A percentile compares a stretch with the other conserved stretches of the same genome.
Conservation (phyloP, 2,113 vertebrate species). For the Dicerorhinus sumatrensis region DNA sequence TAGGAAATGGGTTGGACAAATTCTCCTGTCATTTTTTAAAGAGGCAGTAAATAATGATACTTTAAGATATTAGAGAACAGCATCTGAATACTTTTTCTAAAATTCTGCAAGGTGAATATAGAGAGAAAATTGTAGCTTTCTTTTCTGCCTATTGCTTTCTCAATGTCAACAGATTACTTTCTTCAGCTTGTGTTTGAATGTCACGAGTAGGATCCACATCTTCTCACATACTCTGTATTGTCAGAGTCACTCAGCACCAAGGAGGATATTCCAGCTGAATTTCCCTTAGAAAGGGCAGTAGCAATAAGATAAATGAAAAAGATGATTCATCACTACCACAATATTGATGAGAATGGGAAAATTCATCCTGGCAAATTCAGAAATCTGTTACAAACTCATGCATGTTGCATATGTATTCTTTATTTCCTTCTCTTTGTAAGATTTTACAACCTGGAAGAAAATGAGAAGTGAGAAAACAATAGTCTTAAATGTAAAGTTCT, state of each 20-base stretch:
- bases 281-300: not conserved
- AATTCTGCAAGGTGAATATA: slow-evolving; percentile 30
- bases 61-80: slow-evolving; percentile 50
- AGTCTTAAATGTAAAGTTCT: slow-evolving; percentile 27
- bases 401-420: not conserved
- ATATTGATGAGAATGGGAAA: slow-evolving; percentile 34
- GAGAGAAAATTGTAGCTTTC: slow-evolving; percentile 55
- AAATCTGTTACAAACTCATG: not conserved
- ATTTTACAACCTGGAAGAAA: slow-evolving; percentile 23
- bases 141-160: slow-evolving; percentile 28
- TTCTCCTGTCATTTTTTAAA: slow-evolving; percentile 64
- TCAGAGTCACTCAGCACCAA: slow-evolving; percentile 13
- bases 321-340: not conserved
- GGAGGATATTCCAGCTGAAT: slow-evolving; percentile 12
- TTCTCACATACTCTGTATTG: not conserved
- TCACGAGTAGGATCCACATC: not conserved
- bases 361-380: not conserved
- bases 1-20: slow-evolving; percentile 1
- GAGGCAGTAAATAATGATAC: slow-evolving; percentile 53
- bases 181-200: slow-evolving; percentile 17
- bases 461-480: slow-evolving; percentile 16
- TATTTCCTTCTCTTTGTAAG: not conserved
- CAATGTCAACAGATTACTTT: slow-evolving; percentile 57
- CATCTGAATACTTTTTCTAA: slow-evolving; percentile 42
- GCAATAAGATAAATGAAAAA: slow-evolving; percentile 42